Conservation (phyloP, 1,140 invertebrate genomes). For the Polypedilum vanderplanki region DNA sequence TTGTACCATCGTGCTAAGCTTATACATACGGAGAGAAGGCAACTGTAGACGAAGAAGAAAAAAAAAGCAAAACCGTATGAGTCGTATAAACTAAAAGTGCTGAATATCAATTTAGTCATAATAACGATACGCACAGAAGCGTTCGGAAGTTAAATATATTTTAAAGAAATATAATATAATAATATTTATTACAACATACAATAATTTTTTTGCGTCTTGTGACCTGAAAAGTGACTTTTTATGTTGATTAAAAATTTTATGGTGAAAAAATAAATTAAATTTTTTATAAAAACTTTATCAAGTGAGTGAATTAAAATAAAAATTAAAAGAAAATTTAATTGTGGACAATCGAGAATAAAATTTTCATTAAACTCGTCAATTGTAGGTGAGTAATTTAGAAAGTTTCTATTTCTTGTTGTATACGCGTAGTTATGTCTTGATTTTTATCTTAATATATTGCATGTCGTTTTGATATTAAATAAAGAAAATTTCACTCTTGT, state of each 20-base stretch:
- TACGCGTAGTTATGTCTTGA: too few species aligned
- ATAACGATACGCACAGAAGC: conserved; percentile 28
- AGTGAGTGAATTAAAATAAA: not conserved
- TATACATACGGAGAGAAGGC: conserved; percentile 27
- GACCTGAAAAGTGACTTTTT: not conserved
- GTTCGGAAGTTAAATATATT: conserved; percentile 29
- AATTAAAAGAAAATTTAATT: too few species aligned
- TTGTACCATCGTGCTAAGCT: conserved; percentile 14
- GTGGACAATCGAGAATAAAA: too few species aligned
- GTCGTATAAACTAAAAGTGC: conserved; percentile 28
- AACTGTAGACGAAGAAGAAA: conserved; percentile 15
- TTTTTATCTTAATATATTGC: too few species aligned
- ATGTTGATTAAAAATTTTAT: not conserved
- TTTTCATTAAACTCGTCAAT: too few species aligned
- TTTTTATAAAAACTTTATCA: not conserved
- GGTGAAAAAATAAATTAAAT: not conserved
- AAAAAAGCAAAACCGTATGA: conserved; percentile 4
- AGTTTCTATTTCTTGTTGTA: too few species aligned
- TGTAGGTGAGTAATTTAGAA: too few species aligned
- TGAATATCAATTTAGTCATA: conserved; percentile 29
- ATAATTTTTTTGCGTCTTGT: conserved; percentile 16
- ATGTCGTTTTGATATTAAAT: too few species aligned
- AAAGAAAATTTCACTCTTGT: too few species aligned
- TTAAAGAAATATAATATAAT: conserved; percentile 27
- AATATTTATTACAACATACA: conserved; percentile 28